Evolutionary conservation across 2,113 vertebrate genomes (phyloP).

Genomic region (Crotophaga sulcirostris): DNA sequence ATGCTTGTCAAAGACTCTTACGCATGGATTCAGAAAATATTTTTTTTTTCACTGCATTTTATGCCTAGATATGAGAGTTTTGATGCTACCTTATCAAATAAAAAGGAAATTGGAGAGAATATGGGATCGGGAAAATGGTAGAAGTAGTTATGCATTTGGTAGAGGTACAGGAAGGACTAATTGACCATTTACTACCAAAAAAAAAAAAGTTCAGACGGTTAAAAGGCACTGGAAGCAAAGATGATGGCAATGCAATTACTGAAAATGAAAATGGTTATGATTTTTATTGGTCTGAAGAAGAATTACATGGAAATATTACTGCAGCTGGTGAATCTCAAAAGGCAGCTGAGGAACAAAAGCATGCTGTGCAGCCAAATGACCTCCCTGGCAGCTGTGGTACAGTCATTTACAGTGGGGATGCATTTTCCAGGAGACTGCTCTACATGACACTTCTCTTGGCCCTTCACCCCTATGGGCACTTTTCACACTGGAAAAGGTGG

Average conservation of each 20-base stretch:
- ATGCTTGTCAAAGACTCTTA: not conserved
- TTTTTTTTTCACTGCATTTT: not conserved
- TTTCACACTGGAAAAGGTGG: not conserved
- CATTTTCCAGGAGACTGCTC: not conserved
- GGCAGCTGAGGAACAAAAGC: not conserved
- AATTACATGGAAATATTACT: not conserved
- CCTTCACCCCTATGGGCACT: not conserved
- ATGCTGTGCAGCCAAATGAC: not conserved
- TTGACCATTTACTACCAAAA: not conserved
- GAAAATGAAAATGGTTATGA: slow-evolving; percentile 48
- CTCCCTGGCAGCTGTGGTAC: not conserved
- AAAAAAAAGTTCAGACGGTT: slow-evolving; percentile 13
- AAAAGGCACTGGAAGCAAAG: slow-evolving; percentile 24
- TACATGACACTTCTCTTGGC: not conserved
- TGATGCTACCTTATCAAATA: not conserved
- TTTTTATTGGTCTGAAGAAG: slow-evolving; percentile 26
- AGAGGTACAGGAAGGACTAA: not conserved
- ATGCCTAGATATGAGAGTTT: not conserved
- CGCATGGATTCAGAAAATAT: not conserved
- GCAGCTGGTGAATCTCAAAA: slow-evolving; percentile 46
- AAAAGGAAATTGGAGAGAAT: not conserved
- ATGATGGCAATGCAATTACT: slow-evolving; percentile 23
- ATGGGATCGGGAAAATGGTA: not conserved
- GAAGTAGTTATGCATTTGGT: not conserved
- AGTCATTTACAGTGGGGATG: not conserved